phyloP scores from a whole-genome alignment of 2,888 invertebrate genomes.

The Lypha dubia region DNA sequence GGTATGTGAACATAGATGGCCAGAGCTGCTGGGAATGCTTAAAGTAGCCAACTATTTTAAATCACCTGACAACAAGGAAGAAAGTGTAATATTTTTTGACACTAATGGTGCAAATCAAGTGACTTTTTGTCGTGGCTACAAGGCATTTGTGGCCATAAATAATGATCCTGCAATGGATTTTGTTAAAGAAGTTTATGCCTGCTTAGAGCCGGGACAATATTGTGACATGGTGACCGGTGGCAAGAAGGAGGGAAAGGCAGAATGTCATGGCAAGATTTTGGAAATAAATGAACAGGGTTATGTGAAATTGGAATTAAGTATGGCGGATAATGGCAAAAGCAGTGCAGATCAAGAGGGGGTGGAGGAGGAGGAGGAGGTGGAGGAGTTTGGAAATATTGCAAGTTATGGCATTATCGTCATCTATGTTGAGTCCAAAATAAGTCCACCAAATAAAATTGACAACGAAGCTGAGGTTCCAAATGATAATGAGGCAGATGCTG shows the following conservation, averaged over 20 bases:
- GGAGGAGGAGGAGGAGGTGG: conserved; percentile 32
- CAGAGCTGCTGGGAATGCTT: conserved; percentile 90
- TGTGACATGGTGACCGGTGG: conserved; percentile 86
- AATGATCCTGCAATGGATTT: conserved; percentile 87
- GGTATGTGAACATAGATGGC: conserved; percentile 93
- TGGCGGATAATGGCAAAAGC: conserved; percentile 29
- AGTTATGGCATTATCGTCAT: conserved; percentile 87
- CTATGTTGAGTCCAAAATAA: conserved; percentile 84
- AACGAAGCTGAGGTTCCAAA: too few species aligned
- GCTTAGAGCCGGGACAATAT: conserved; percentile 90
- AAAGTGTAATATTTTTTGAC: conserved; percentile 88
- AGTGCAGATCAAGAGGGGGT: conserved; percentile 73
- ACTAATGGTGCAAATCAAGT: conserved; percentile 91
- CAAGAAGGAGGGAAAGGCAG: conserved; percentile 52
- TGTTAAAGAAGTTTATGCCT: conserved; percentile 86
- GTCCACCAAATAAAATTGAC: not conserved
- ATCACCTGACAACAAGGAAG: conserved; percentile 84
- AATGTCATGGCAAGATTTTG: conserved; percentile 71
- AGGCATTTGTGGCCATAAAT: conserved; percentile 88
- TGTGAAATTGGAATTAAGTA: conserved; percentile 58
- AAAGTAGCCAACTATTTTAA: conserved; percentile 86
- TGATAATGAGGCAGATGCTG: not conserved
- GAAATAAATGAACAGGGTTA: conserved; percentile 70
- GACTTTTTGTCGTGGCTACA: conserved; percentile 90
- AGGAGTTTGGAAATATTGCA: conserved; percentile 81